Conservation (phyloP, 37 sponge, comb jelly and placozoan genomes). For the Beroe ovata region DNA sequence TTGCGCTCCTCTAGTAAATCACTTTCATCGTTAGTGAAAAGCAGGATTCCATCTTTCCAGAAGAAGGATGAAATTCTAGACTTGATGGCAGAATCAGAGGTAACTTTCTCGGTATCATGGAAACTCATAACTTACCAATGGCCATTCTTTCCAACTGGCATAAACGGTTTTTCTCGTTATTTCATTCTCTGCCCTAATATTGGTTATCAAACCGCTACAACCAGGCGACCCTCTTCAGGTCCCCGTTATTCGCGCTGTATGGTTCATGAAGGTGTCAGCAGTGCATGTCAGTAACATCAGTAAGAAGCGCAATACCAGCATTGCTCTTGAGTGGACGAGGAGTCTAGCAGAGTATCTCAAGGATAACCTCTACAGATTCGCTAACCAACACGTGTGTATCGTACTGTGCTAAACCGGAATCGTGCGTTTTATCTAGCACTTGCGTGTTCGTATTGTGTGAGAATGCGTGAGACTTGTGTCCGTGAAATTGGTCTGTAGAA, state of each 20-base stretch:
- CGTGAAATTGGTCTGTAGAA: too few species aligned
- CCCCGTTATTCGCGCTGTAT: conserved; percentile 29
- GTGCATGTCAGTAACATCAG: conserved; percentile 49
- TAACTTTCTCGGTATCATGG: too few species aligned
- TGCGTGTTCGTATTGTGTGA: too few species aligned
- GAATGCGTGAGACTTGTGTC: too few species aligned
- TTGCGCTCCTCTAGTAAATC: conserved; percentile 16
- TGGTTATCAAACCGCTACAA: too few species aligned
- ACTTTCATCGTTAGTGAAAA: conserved; percentile 27
- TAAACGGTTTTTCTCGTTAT: too few species aligned
- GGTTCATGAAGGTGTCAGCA: conserved; percentile 63
- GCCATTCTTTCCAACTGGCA: too few species aligned
- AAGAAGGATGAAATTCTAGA: conserved; percentile 62
- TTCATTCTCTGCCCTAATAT: too few species aligned
- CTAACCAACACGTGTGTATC: conserved; percentile 7
- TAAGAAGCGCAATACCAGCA: conserved; percentile 41
- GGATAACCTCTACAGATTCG: conserved; percentile 44
- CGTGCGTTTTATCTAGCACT: too few species aligned
- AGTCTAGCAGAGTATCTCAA: conserved; percentile 50
- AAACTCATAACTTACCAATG: too few species aligned
- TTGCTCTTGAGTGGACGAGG: conserved; percentile 56
- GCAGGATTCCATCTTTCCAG: conserved; percentile 59
- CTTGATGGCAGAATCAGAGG: conserved; percentile 37
- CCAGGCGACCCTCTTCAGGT: conserved; percentile 40
- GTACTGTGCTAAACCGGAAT: too few species aligned